A percentile compares a stretch with the other conserved stretches of the same genome.
These are phyloP conservation scores for Zaprionus taronus DNA, from an alignment of 1,140 invertebrate species.

Conservation along the genomic window DNA sequence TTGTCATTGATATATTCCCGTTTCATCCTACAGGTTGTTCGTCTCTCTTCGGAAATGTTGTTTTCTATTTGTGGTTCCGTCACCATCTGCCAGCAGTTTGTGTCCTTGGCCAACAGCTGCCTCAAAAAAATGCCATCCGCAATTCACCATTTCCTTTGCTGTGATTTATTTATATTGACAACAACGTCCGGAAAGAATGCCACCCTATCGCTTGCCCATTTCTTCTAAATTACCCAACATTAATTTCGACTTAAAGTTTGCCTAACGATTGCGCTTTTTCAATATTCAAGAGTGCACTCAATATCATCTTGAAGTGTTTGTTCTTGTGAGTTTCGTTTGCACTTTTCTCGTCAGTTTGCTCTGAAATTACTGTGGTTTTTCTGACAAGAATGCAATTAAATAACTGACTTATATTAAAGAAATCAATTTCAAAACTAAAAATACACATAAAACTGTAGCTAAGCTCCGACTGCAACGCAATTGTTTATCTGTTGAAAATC, in stretches of 20 bases:
- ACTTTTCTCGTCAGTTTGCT: background rate
- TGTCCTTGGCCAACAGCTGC: background rate
- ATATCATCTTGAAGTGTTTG: background rate
- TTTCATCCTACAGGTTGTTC: slow-evolving; percentile 6
- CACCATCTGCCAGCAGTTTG: slow-evolving; percentile 20
- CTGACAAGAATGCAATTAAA: background rate
- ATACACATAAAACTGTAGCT: background rate
- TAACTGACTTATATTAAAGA: background rate
- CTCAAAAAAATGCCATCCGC: slow-evolving; percentile 15
- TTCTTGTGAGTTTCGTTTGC: background rate
- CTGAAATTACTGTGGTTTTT: background rate
- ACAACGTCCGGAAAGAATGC: slow-evolving; percentile 15
- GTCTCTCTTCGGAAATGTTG: background rate
- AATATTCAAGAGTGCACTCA: background rate
- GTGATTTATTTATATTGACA: slow-evolving; percentile 42
- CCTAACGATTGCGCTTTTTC: background rate
- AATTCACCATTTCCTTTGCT: slow-evolving; percentile 16
- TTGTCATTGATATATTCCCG: slow-evolving; percentile 10
- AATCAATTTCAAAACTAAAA: background rate
- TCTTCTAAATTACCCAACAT: slow-evolving; percentile 25
- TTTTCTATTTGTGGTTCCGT: slow-evolving; percentile 22
- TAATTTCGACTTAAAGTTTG: background rate
- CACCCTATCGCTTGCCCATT: slow-evolving; percentile 21
- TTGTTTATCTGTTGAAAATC: background rate
- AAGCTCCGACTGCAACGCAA: background rate